Conservation (phyloP, 1,140 invertebrate species). For the Drosophila bipectinata region DNA sequence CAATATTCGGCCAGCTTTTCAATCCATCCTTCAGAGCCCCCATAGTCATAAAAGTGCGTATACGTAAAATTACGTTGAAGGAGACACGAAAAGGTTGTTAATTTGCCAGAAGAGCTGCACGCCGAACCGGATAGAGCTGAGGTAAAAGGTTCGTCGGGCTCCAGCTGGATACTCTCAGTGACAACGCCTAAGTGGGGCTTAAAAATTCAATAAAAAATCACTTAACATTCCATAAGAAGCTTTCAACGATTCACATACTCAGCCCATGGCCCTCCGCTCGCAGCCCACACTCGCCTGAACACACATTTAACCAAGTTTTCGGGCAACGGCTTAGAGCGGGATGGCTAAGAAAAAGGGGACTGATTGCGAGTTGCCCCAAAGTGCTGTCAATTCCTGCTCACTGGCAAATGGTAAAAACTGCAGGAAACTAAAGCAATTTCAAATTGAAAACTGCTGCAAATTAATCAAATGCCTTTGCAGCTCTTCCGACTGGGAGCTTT, state of each 20-base stretch:
- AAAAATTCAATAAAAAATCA: conserved; percentile 70
- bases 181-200: conserved; percentile 54
- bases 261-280: neutral
- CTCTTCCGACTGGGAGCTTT: neutral
- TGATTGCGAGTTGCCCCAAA: conserved; percentile 2
- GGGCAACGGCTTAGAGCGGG: conserved; percentile 25
- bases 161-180: conserved; percentile 20
- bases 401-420: conserved; percentile 37
- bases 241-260: conserved; percentile 40
- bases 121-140: neutral
- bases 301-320: conserved; percentile 12
- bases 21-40: conserved; percentile 24
- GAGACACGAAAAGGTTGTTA: conserved; percentile 29
- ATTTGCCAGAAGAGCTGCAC: conserved; percentile 37
- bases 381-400: conserved; percentile 21
- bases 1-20: conserved; percentile 19
- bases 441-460: conserved; percentile 81
- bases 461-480: conserved; percentile 76
- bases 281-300: conserved; percentile 16
- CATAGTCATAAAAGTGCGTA: conserved; percentile 41
- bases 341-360: neutral
- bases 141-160: conserved; percentile 14
- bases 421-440: conserved; percentile 71
- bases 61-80: conserved; percentile 42
- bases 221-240: conserved; percentile 55